Evolutionary conservation across 2,797 vertebrate genomes (phyloP).

Genomic region (Parauchenoglanis ngamensis): DNA sequence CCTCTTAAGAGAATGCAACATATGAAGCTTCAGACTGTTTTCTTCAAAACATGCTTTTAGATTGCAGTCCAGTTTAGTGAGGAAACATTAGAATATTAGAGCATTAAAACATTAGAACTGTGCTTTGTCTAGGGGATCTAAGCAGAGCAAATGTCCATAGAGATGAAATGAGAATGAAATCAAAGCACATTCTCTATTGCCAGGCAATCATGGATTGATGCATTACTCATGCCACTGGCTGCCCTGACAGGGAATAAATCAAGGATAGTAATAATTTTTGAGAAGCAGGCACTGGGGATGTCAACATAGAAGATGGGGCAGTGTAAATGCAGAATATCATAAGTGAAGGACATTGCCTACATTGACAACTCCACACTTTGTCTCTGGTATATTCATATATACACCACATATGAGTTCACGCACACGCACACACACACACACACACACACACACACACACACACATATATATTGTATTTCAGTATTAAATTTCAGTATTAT

Average conservation of each 20-base stretch:
- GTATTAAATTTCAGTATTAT: too few species aligned
- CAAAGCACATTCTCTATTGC: constrained; percentile 44
- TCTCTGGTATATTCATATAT: too few species aligned
- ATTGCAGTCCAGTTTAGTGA: constrained; percentile 27
- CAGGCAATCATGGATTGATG: constrained; percentile 58
- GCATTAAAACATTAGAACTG: not conserved
- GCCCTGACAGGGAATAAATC: constrained; percentile 52
- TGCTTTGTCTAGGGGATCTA: constrained; percentile 28
- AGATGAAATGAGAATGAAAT: constrained; percentile 53
- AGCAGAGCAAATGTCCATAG: constrained; percentile 42
- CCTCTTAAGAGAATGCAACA: not conserved
- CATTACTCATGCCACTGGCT: constrained; percentile 34
- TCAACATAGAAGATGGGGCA: constrained; percentile 4
- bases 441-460: too few species aligned
- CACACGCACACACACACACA: not conserved
- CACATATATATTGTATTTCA: too few species aligned
- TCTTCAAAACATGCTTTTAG: not conserved
- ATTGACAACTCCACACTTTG: not conserved
- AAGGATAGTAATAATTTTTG: constrained; percentile 49
- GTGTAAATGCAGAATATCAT: constrained; percentile 1
- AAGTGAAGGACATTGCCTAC: constrained; percentile 7
- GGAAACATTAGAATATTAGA: constrained; percentile 10
- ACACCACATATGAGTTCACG: too few species aligned
- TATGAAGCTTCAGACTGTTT: not conserved
- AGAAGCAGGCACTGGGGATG: constrained; percentile 36